Percentiles rank a stretch among this genome's conserved stretches.
Evolutionary conservation across 1,140 invertebrate genomes (phyloP).

Genomic region (Chionoecetes opilio): DNA sequence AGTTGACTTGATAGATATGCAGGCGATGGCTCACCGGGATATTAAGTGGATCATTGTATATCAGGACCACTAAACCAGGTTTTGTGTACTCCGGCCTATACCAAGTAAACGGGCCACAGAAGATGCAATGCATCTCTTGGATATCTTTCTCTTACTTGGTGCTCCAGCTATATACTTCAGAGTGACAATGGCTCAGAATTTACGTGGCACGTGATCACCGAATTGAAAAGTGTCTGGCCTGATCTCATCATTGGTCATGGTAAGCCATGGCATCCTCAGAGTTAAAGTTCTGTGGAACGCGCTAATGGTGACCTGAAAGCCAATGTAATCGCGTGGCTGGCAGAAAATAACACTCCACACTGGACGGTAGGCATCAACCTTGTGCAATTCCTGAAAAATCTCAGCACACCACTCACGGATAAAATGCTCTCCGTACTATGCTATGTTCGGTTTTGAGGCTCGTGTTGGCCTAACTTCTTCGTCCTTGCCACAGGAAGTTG

Average conservation of each 20-base stretch:
- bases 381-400: conserved; percentile 42
- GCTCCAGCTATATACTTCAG: conserved; percentile 44
- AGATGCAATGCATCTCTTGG: conserved; percentile 31
- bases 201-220: conserved; percentile 39
- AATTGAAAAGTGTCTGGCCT: conserved; percentile 55
- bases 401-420: conserved; percentile 53
- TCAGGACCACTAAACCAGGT: conserved; percentile 55
- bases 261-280: too few species aligned
- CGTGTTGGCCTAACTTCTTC: not conserved
- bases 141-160: conserved; percentile 50
- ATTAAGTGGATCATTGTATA: conserved; percentile 68
- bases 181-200: conserved; percentile 60
- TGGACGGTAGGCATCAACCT: conserved; percentile 39
- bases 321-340: conserved; percentile 56
- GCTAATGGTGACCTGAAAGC: too few species aligned
- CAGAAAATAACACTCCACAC: conserved; percentile 63
- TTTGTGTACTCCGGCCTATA: conserved; percentile 57
- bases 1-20: conserved; percentile 55
- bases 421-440: conserved; percentile 43
- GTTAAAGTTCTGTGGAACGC: too few species aligned
- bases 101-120: conserved; percentile 54
- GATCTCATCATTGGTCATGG: conserved; percentile 44
- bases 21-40: conserved; percentile 43
- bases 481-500: not conserved
- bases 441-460: conserved; percentile 13